Conservation (phyloP, 2,113 vertebrate species). For the Fregata magnificens region DNA sequence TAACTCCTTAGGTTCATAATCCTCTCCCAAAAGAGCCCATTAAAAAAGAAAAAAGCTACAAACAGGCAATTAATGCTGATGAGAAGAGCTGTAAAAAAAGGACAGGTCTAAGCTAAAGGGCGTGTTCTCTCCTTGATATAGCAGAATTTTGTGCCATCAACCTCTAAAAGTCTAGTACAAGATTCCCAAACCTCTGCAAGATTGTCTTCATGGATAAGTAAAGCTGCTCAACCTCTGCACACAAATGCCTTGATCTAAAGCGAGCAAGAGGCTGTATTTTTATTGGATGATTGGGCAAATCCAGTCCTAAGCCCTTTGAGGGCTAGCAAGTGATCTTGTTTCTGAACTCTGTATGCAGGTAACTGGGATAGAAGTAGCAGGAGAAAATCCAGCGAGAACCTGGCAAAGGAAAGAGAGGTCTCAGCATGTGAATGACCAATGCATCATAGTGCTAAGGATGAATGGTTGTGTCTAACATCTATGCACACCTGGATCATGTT, state of each 20-base stretch:
- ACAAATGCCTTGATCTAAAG: background rate
- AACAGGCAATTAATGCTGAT: background rate
- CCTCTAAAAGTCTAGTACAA: background rate
- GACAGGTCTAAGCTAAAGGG: background rate
- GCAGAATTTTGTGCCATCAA: background rate
- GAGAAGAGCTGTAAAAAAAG: background rate
- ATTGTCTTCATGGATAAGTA: background rate
- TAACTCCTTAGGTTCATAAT: background rate
- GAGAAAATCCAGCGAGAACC: background rate
- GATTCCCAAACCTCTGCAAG: background rate
- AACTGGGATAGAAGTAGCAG: background rate
- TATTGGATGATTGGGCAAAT: background rate
- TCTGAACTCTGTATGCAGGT: background rate
- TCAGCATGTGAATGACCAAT: rapidly evolving
- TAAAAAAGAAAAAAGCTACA: background rate
- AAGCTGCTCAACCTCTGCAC: background rate
- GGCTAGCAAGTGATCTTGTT: background rate
- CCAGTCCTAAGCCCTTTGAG: background rate
- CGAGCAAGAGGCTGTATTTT: background rate
- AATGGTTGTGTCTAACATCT: background rate
- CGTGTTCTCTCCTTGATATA: rapidly evolving
- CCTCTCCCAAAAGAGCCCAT: background rate
- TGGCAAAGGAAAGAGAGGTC: background rate
- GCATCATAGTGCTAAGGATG: background rate
- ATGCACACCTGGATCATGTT: background rate